These are phyloP conservation scores for Salarias fasciatus DNA, from an alignment of 2,797 vertebrate genomes.

Conservation along the genomic window DNA sequence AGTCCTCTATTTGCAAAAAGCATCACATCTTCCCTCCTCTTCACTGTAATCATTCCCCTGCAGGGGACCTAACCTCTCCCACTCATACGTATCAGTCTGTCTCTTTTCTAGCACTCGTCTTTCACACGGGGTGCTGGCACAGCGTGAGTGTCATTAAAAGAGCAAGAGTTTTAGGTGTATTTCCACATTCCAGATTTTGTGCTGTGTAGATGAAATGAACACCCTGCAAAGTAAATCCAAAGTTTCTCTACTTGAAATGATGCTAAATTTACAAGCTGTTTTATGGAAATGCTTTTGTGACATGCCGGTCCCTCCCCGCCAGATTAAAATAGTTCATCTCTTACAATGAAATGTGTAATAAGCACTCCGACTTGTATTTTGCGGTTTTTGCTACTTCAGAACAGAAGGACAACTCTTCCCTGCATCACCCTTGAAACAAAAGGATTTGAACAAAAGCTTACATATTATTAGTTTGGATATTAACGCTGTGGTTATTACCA, in stretches of 20 bases:
- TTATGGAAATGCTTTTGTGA: slow-evolving; percentile 13
- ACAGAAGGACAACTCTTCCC: not conserved
- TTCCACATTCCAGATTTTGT: too few species aligned
- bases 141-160: too few species aligned
- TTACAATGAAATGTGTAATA: slow-evolving; percentile 20
- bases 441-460: slow-evolving; percentile 31
- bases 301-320: not conserved
- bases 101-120: too few species aligned
- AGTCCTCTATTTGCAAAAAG: not conserved
- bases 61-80: too few species aligned
- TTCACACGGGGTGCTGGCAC: too few species aligned
- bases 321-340: not conserved
- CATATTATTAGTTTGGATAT: slow-evolving; percentile 46
- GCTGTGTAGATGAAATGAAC: not conserved
- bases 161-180: too few species aligned
- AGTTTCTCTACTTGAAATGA: slow-evolving; percentile 1
- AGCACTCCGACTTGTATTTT: slow-evolving; percentile 10
- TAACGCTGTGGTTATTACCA: slow-evolving; percentile 44
- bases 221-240: not conserved
- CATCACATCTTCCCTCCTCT: too few species aligned
- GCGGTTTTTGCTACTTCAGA: slow-evolving; percentile 10
- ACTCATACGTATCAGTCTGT: too few species aligned
- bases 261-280: slow-evolving; percentile 5
- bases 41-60: too few species aligned
- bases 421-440: slow-evolving; percentile 31